Conservation (phyloP, 2,888 invertebrate genomes). For the Trachelus stipa region DNA sequence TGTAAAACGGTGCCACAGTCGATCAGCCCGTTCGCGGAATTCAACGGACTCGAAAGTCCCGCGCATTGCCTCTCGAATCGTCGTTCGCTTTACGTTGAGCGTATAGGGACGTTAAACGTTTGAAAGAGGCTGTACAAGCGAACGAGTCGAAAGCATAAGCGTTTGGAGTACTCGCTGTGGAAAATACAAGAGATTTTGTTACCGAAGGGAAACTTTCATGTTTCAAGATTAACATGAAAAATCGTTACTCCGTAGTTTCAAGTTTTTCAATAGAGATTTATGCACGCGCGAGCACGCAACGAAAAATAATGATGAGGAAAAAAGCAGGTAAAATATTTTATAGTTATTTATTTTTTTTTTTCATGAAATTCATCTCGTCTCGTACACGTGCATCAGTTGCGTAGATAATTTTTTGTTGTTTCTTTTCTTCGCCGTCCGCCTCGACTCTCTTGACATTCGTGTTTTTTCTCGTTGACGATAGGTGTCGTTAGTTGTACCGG, state of each 20-base stretch:
- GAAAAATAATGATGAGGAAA: background rate
- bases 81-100: background rate
- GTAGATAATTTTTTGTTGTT: background rate
- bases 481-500: conserved; percentile 1
- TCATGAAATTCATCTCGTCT: background rate
- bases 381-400: background rate
- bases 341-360: background rate
- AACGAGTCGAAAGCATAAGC: background rate
- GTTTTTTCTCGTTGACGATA: background rate
- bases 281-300: background rate
- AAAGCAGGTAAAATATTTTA: background rate
- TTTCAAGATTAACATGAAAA: background rate
- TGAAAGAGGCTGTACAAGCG: background rate
- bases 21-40: background rate
- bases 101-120: background rate
- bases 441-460: background rate
- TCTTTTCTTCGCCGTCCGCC: background rate
- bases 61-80: background rate
- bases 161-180: background rate
- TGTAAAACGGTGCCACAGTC: background rate
- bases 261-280: background rate
- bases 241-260: background rate
- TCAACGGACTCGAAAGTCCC: background rate
- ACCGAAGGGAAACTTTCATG: background rate
- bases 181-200: background rate